phyloP scores from a whole-genome alignment of 2,888 invertebrate genomes.

The Malacosoma neustria region DNA sequence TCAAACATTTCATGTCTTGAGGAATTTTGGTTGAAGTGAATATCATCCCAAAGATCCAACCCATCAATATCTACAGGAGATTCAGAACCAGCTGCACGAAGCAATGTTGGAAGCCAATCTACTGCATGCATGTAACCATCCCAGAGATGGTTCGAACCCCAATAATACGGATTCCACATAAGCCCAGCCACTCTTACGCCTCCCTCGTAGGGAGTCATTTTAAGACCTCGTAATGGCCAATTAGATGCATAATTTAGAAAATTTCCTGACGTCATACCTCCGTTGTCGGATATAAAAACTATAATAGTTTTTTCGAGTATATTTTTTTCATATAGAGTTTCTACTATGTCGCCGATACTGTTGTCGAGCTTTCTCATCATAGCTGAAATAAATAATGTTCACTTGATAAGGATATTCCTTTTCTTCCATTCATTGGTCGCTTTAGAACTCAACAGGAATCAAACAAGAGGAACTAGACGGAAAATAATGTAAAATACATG shows the following conservation, averaged over 20 bases:
- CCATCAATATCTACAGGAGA: constrained; percentile 43
- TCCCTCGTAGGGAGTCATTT: constrained; percentile 89
- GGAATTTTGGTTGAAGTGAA: constrained; percentile 33
- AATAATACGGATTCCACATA: constrained; percentile 74
- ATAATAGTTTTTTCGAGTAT: constrained; percentile 89
- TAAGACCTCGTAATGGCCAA: constrained; percentile 84
- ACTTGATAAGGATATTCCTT: no score
- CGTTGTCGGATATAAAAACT: constrained; percentile 92
- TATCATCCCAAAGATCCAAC: constrained; percentile 45
- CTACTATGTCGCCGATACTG: constrained; percentile 85
- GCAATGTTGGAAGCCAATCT: constrained; percentile 88
- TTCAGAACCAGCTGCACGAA: constrained; percentile 40
- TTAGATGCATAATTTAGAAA: constrained; percentile 85
- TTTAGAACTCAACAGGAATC: no score
- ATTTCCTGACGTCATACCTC: constrained; percentile 83
- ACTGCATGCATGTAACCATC: constrained; percentile 80
- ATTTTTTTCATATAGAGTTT: constrained; percentile 76
- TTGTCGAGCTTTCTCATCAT: constrained; percentile 90
- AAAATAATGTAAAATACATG: no score
- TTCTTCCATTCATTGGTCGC: no score
- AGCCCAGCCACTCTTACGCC: constrained; percentile 83
- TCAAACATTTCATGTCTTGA: constrained; percentile 40
- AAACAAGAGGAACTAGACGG: no score
- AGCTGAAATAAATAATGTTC: constrained; percentile 65
- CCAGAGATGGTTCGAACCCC: constrained; percentile 53